phyloP scores from a whole-genome alignment of 2,113 vertebrate species.

The Pithys albifrons region DNA sequence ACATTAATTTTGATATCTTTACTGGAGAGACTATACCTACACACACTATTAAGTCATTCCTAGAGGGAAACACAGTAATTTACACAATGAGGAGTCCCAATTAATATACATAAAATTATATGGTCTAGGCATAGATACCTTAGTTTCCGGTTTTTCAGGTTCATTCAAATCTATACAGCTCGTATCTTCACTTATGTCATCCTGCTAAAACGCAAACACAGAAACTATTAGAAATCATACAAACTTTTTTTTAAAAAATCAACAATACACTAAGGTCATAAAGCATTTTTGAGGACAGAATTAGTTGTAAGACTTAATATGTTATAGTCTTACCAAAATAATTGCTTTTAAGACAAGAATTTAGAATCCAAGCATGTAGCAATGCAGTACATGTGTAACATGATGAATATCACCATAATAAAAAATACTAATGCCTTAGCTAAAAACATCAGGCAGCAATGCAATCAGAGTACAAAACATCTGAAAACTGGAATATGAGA shows the following conservation, averaged over 20 bases:
- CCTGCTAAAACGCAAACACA: conserved; percentile 65
- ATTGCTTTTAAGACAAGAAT: not conserved
- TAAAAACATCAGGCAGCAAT: not conserved
- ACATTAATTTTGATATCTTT: not conserved
- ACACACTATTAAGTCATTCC: not conserved
- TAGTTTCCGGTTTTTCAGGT: conserved; percentile 78
- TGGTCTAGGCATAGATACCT: conserved; percentile 60
- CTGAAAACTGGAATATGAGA: not conserved
- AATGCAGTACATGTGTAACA: fast-evolving
- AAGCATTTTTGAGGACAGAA: not conserved
- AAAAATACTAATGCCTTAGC: not conserved
- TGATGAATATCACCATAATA: not conserved
- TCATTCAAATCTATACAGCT: conserved; percentile 79
- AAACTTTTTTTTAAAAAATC: not conserved
- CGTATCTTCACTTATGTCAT: conserved; percentile 77
- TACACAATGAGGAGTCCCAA: not conserved
- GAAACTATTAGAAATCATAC: not conserved
- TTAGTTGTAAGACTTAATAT: not conserved
- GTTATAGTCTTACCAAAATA: not conserved
- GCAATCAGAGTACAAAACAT: not conserved
- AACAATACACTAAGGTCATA: not conserved
- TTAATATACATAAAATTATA: not conserved
- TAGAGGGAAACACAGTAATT: not conserved
- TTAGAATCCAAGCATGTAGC: not conserved
- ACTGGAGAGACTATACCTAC: not conserved